These are phyloP conservation scores for Rapana venosa DNA, from an alignment of 2,888 invertebrate species.

Conservation along the genomic window DNA sequence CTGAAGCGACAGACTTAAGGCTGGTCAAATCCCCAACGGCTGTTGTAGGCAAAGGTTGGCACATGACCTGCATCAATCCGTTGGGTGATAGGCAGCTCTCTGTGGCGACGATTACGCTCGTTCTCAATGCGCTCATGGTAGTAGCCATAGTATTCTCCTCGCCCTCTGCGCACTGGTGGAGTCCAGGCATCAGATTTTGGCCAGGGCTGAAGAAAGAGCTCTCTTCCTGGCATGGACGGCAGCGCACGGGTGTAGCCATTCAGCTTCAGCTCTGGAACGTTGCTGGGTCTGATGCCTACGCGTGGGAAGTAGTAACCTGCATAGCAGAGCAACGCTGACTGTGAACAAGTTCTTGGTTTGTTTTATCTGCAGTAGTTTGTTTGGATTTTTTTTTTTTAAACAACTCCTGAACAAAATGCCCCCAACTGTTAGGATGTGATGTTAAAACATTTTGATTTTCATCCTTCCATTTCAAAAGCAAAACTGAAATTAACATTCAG, in stretches of 20 bases:
- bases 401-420: no score
- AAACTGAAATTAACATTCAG: no score
- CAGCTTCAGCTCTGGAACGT: conserved; percentile 59
- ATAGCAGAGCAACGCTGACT: not conserved
- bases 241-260: conserved; percentile 67
- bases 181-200: conserved; percentile 65
- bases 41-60: conserved; percentile 54
- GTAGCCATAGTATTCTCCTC: conserved; percentile 70
- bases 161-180: conserved; percentile 59
- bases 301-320: conserved; percentile 65
- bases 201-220: conserved; percentile 65
- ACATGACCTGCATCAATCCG: conserved; percentile 62
- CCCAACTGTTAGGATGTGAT: no score
- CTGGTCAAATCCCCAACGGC: conserved; percentile 40
- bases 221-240: conserved; percentile 65
- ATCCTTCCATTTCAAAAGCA: no score
- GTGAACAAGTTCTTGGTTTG: no score
- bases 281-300: conserved; percentile 60
- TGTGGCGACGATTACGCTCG: conserved; percentile 59
- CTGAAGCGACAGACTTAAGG: not conserved
- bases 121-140: conserved; percentile 70
- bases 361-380: no score
- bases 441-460: no score
- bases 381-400: no score
- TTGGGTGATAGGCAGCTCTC: conserved; percentile 61